These are phyloP conservation scores for Leptinotarsa tumamoca DNA, from an alignment of 2,888 invertebrate genomes.

Conservation along the genomic window DNA sequence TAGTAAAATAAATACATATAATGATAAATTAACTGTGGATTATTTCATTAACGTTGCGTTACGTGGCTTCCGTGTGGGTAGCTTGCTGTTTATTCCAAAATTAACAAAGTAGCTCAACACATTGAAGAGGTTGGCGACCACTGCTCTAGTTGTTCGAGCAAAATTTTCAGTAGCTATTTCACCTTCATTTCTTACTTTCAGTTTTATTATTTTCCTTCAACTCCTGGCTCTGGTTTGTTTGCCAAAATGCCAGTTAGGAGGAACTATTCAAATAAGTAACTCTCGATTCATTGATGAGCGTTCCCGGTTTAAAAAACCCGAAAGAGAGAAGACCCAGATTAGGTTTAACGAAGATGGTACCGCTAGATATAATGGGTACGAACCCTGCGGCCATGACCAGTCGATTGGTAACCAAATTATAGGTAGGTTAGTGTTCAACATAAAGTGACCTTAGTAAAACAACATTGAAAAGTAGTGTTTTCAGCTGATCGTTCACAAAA, in stretches of 20 bases:
- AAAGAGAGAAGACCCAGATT: slow-evolving; percentile 38
- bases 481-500: background rate
- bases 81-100: too few relatives aligned
- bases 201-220: too few relatives aligned
- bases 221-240: slow-evolving; percentile 36
- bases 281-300: slow-evolving; percentile 36
- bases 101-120: too few relatives aligned
- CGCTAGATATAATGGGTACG: slow-evolving; percentile 46
- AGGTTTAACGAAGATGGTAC: slow-evolving; percentile 41
- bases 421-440: slow-evolving; percentile 41
- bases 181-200: too few relatives aligned
- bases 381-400: slow-evolving; percentile 33
- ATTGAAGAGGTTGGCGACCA: too few relatives aligned
- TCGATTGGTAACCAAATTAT: slow-evolving; percentile 40
- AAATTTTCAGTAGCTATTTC: too few relatives aligned
- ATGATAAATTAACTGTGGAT: too few relatives aligned
- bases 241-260: slow-evolving; percentile 19
- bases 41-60: too few relatives aligned
- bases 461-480: slow-evolving; percentile 8
- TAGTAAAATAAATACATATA: too few relatives aligned
- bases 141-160: too few relatives aligned
- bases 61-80: too few relatives aligned
- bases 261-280: slow-evolving; percentile 19
- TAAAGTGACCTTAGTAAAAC: slow-evolving; percentile 30
- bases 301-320: background rate